These are phyloP conservation scores for Argyrosomus japonicus DNA, from an alignment of 2,113 vertebrate genomes.

Conservation along the genomic window DNA sequence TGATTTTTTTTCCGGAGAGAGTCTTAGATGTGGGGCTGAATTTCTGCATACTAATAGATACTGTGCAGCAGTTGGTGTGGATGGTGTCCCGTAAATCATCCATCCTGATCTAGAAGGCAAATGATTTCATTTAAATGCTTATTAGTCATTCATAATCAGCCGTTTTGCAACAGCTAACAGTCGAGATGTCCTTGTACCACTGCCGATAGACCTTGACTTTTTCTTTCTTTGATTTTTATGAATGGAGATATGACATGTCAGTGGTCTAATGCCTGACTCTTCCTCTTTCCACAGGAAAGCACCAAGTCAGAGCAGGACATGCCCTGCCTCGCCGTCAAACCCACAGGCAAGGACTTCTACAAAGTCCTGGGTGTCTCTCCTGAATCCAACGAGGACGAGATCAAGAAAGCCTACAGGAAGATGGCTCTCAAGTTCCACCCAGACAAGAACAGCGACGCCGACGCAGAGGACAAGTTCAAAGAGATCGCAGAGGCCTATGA, in stretches of 20 bases:
- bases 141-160: not conserved
- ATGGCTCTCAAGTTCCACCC: slow-evolving; percentile 98
- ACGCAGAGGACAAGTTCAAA: slow-evolving; percentile 96
- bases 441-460: slow-evolving; percentile 96
- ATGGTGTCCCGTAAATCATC: slow-evolving; percentile 1
- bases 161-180: not conserved
- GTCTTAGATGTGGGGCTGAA: not conserved
- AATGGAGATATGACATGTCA: not conserved
- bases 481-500: slow-evolving; percentile 97
- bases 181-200: not conserved
- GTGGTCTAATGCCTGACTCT: slow-evolving; percentile 16
- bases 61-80: slow-evolving; percentile 26
- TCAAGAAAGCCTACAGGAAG: slow-evolving; percentile 97
- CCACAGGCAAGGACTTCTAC: slow-evolving; percentile 96
- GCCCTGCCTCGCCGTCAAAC: slow-evolving; percentile 79
- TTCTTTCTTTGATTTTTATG: not conserved
- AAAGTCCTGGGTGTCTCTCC: slow-evolving; percentile 92
- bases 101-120: not conserved
- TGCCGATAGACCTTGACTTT: not conserved
- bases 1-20: slow-evolving; percentile 21
- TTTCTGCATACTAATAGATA: slow-evolving; percentile 31
- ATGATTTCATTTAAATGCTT: not conserved
- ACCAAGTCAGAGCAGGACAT: slow-evolving; percentile 78
- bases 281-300: slow-evolving; percentile 73
- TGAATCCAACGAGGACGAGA: slow-evolving; percentile 95